A percentile compares a stretch with the other conserved stretches of the same genome.
These are phyloP conservation scores for Dendrocopos noguchii DNA, from an alignment of 2,113 vertebrate species.

Conservation along the genomic window DNA sequence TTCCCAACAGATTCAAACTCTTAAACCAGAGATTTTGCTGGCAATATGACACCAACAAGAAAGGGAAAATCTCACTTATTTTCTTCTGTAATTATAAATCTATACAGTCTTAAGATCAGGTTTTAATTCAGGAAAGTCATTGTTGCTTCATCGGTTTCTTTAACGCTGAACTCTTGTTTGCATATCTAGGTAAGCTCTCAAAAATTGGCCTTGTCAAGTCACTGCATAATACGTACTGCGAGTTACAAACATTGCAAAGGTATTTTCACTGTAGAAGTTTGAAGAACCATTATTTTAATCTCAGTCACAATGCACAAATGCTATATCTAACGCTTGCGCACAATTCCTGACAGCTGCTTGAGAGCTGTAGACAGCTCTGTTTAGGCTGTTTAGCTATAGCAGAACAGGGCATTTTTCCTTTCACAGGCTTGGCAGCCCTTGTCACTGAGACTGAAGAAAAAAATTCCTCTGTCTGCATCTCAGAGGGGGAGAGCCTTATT, in stretches of 20 bases:
- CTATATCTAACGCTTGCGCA: background rate
- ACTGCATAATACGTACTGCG: background rate
- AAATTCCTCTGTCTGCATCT: background rate
- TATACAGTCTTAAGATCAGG: background rate
- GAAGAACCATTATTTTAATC: background rate
- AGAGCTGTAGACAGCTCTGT: background rate
- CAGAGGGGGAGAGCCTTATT: background rate
- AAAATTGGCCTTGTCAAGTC: background rate
- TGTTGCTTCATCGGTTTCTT: background rate
- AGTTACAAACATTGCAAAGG: background rate
- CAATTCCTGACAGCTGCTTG: background rate
- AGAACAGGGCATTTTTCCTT: slow-evolving; percentile 6
- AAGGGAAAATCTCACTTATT: background rate
- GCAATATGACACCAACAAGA: background rate
- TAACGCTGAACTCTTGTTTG: background rate
- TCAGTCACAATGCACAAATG: background rate
- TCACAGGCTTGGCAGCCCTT: background rate
- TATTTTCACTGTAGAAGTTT: background rate
- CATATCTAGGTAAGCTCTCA: background rate
- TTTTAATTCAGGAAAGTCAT: background rate
- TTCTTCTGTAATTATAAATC: background rate
- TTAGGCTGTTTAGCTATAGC: background rate
- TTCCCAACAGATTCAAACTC: background rate
- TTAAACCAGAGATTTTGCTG: background rate
- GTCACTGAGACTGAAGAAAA: background rate